Base-by-base conservation (phyloP, 2,888 invertebrate species). In the Mongoloraphidia duomilia region DNA sequence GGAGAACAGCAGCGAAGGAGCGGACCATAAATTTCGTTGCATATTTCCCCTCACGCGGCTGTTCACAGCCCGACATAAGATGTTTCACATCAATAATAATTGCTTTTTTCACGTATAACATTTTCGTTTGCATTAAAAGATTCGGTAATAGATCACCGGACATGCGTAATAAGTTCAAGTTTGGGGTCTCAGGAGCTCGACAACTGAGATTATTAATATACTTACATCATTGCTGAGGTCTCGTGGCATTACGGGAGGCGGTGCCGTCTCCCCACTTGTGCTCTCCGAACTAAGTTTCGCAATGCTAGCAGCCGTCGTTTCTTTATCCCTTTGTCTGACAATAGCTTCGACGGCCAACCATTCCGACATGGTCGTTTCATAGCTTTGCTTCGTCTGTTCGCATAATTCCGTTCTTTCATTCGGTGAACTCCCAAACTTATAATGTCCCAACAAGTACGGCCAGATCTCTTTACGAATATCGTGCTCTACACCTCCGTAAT, bases 341-440 rank as follows among this genome's bases (percentile, higher is more conserved):
- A 94, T 92, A 0, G 92, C 92, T 62, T 96, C 95, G 1, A 94
- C 90, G 0, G 92, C 91, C 51, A 92, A 66, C 95, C 95, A 95
- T 65, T 94, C 93, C 0, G 92, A 90, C 87, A 94, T 90, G 1
- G 86, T 87, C 8, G 84, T 84, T 66, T 94, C 92, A 59, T 91
- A 93, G 51, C 80, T 78, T 41, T 84, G 81, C 51, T 80, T 79
- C 40, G 83, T 81, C 40, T 76, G 73, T 51, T 73, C 71, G 57
- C 84, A 82, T 52, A 82, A 75, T 54, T 80, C 79, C 8, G 65
- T 62, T 10, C 86, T 71, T 55, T 85, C 81, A 52, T 79, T 76
- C 1, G 67, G 58, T 12, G 81, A 80, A 59, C 82, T 82, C 12
- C 83, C 84, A 62, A 87, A 89, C 69, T 79, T 76, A 60, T 89